phyloP scores from a whole-genome alignment of 2,797 vertebrate species.

The Craterocephalus amniculus region DNA sequence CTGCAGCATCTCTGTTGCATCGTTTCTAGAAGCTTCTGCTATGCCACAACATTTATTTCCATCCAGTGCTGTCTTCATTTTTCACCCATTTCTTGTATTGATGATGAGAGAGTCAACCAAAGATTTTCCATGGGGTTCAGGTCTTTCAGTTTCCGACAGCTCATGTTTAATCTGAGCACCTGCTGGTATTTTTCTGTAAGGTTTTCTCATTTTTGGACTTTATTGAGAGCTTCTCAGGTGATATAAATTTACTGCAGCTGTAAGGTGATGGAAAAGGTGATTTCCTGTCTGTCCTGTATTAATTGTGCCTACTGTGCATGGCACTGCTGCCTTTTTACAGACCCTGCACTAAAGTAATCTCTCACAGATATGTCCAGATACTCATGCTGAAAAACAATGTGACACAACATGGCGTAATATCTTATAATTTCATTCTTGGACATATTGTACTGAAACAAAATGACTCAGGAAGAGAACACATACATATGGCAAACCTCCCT shows the following conservation, averaged over 20 bases:
- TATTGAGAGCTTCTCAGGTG: not conserved
- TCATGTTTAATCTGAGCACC: no score
- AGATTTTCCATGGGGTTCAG: no score
- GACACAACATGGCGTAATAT: not conserved
- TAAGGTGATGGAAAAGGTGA: not conserved
- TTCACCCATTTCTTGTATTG: no score
- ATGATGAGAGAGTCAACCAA: no score
- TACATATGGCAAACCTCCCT: not conserved
- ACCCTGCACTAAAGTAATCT: not conserved
- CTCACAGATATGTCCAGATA: not conserved
- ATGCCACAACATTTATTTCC: no score
- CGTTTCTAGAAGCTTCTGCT: no score
- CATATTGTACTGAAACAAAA: not conserved
- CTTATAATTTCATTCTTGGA: not conserved
- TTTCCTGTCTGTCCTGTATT: not conserved
- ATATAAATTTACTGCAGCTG: not conserved
- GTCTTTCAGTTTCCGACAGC: no score
- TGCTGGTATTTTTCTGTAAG: no score
- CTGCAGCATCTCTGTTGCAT: no score
- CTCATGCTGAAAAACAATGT: not conserved
- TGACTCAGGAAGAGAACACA: not conserved
- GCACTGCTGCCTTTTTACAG: not conserved
- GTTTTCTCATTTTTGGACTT: no score
- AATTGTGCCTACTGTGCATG: not conserved
- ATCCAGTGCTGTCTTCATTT: no score